Conservation (phyloP, 2,113 vertebrate species). For the Bubo blakistoni region DNA sequence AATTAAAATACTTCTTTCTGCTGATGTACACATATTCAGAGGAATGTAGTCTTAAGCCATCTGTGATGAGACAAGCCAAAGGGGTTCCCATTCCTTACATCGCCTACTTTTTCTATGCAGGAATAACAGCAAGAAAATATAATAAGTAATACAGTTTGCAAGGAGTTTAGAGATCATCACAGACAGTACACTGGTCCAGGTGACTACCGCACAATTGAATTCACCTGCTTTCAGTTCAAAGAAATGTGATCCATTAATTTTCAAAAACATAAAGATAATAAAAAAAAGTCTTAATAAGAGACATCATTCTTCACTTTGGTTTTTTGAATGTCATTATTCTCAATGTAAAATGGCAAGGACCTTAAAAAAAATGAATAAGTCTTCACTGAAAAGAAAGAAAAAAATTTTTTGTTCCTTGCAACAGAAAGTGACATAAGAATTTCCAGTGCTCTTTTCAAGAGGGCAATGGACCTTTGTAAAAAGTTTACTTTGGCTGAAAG, state of each 20-base stretch:
- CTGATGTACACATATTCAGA: background rate
- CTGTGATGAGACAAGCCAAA: background rate
- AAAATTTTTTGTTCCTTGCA: background rate
- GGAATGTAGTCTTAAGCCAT: background rate
- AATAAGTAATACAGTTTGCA: background rate
- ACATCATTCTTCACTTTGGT: background rate
- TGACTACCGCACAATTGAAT: background rate
- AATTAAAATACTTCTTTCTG: background rate
- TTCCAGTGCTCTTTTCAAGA: background rate
- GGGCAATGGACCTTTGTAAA: background rate
- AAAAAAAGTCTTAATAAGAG: background rate
- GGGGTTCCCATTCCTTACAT: background rate
- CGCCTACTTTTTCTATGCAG: background rate
- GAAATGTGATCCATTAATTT: background rate
- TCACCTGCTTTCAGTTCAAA: background rate
- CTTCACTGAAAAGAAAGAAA: background rate
- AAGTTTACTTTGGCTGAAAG: slow-evolving; percentile 32
- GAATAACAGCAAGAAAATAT: background rate
- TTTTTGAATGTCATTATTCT: background rate
- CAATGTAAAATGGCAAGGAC: background rate
- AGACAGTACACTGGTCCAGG: background rate
- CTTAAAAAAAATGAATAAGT: background rate
- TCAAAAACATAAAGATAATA: background rate
- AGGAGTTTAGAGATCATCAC: background rate
- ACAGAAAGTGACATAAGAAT: background rate